Conservation (phyloP, 1,140 invertebrate genomes). For the Atta texana region DNA sequence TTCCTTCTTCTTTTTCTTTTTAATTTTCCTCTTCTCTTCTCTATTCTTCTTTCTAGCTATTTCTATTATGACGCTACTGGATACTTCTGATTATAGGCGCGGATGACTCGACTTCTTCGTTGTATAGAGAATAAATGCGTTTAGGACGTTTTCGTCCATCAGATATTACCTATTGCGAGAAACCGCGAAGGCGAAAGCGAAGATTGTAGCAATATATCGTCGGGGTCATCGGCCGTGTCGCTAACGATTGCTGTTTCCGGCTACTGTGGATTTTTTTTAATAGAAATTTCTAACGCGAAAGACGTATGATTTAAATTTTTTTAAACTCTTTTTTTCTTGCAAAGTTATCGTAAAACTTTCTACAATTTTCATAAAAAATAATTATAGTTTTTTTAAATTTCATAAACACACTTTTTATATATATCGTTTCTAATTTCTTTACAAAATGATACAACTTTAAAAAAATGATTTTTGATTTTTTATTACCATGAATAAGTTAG, state of each 20-base stretch:
- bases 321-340: neutral
- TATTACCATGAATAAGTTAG: too few relatives aligned
- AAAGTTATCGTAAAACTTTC: neutral
- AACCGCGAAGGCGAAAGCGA: constrained; percentile 57
- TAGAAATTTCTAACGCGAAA: neutral
- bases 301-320: neutral
- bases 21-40: constrained; percentile 11
- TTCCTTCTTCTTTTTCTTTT: neutral
- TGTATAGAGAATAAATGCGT: neutral
- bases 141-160: neutral
- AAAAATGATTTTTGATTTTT: too few relatives aligned
- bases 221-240: constrained; percentile 26
- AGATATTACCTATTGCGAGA: constrained; percentile 29
- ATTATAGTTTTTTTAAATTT: neutral
- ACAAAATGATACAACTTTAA: too few relatives aligned
- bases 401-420: neutral
- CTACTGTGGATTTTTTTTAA: constrained; percentile 19
- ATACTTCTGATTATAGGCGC: constrained; percentile 53
- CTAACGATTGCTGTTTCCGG: constrained; percentile 21
- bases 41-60: constrained; percentile 6
- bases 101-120: constrained; percentile 26
- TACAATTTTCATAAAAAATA: neutral
- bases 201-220: constrained; percentile 9
- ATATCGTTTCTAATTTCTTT: too few relatives aligned
- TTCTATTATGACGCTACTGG: constrained; percentile 48